A percentile compares a stretch with the other conserved stretches of the same genome.
Evolutionary conservation across 2,113 vertebrate genomes (phyloP).

Genomic region (Macheiramphus alcinus): DNA sequence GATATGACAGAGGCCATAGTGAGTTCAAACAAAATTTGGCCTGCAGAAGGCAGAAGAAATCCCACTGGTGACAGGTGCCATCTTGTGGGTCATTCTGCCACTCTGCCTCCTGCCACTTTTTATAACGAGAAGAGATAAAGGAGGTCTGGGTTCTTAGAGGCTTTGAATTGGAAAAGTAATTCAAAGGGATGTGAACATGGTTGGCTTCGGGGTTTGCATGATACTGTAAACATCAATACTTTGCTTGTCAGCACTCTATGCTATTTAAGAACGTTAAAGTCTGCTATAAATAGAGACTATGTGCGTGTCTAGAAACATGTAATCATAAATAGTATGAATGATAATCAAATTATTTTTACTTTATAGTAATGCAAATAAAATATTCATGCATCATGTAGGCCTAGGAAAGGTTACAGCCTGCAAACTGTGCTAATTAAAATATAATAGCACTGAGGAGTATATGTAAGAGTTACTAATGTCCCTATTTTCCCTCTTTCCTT

Average conservation of each 20-base stretch:
- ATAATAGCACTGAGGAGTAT: neutral
- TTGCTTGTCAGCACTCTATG: conserved; percentile 24
- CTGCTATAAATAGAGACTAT: neutral
- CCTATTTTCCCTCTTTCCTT: conserved; percentile 10
- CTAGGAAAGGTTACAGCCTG: conserved; percentile 52
- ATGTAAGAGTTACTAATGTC: conserved; percentile 32
- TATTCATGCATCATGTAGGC: conserved; percentile 38
- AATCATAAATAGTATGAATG: conserved; percentile 11
- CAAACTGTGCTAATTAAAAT: conserved; percentile 53
- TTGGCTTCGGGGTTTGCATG: conserved; percentile 58
- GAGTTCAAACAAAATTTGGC: conserved; percentile 99
- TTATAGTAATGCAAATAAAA: conserved; percentile 57
- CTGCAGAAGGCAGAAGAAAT: conserved; percentile 91
- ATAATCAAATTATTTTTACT: conserved; percentile 59
- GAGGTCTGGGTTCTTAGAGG: conserved; percentile 63
- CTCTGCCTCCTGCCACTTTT: conserved; percentile 96
- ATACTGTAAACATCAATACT: conserved; percentile 58
- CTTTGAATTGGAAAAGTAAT: conserved; percentile 71
- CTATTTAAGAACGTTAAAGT: conserved; percentile 57
- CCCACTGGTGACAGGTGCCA: conserved; percentile 96
- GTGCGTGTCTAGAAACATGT: conserved; percentile 2
- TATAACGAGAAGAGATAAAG: conserved; percentile 85
- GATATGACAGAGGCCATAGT: conserved; percentile 92
- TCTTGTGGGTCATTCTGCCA: conserved; percentile 97
- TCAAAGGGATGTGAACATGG: conserved; percentile 69